Percentiles rank a stretch among this genome's conserved stretches.
phyloP scores from a whole-genome alignment of 2,888 invertebrate genomes.

The Leptothorax acervorum region DNA sequence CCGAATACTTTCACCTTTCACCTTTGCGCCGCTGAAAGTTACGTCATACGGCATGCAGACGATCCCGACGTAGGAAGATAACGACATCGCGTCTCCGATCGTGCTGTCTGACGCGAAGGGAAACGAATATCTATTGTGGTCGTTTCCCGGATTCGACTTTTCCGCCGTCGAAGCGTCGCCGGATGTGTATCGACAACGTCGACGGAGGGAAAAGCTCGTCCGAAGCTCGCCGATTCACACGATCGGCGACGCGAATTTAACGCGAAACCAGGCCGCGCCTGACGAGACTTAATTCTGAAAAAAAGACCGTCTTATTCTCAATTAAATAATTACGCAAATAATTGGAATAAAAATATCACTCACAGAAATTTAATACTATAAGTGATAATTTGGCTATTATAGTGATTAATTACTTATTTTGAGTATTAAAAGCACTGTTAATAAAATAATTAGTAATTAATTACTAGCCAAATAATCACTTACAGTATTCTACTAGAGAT shows the following conservation, averaged over 20 bases:
- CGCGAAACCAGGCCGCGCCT: background rate
- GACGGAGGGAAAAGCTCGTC: background rate
- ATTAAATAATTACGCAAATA: background rate
- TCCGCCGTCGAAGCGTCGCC: background rate
- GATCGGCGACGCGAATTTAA: constrained; percentile 26
- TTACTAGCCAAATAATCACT: no score
- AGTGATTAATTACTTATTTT: no score
- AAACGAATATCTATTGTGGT: constrained; percentile 19
- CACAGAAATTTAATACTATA: no score
- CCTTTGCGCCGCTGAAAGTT: constrained; percentile 13
- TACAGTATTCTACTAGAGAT: no score
- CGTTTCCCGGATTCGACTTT: constrained; percentile 2
- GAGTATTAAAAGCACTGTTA: no score
- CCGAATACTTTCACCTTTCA: constrained; percentile 30
- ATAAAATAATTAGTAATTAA: no score
- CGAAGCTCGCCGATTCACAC: background rate
- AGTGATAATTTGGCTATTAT: no score
- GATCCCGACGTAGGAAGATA: background rate
- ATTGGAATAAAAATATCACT: background rate
- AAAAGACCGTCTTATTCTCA: background rate
- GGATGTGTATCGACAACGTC: constrained; percentile 40
- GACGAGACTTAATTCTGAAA: background rate
- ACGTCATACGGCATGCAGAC: constrained; percentile 6
- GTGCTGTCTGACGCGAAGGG: background rate
- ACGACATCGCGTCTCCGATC: background rate